These are phyloP conservation scores for Creontiades dilutus DNA, from an alignment of 2,888 invertebrate species.

Conservation along the genomic window DNA sequence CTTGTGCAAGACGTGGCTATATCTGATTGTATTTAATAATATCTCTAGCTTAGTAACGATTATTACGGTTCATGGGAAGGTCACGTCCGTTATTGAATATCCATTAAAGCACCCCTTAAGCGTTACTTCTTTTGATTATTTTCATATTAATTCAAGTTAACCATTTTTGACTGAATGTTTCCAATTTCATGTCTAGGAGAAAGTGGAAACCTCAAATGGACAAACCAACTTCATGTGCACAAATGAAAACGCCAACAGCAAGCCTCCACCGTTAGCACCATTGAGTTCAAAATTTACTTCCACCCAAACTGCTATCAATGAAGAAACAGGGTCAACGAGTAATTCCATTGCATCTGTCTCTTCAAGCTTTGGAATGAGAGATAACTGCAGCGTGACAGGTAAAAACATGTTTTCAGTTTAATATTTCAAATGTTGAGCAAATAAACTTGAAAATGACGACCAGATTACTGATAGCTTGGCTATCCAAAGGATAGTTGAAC, in stretches of 20 bases:
- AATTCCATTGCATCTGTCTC: conserved; percentile 80
- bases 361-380: conserved; percentile 80
- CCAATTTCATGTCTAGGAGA: conserved; percentile 49
- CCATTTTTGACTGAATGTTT: background rate
- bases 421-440: too few relatives aligned
- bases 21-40: too few relatives aligned
- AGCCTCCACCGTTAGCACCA: conserved; percentile 80
- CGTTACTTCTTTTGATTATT: too few relatives aligned
- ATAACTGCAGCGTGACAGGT: conserved; percentile 74
- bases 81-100: too few relatives aligned
- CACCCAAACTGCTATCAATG: conserved; percentile 77
- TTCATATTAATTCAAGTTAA: too few relatives aligned
- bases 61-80: too few relatives aligned
- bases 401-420: background rate
- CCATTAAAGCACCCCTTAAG: too few relatives aligned
- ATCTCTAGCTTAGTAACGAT: too few relatives aligned
- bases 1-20: too few relatives aligned
- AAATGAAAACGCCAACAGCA: conserved; percentile 45
- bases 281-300: conserved; percentile 77
- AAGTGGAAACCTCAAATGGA: conserved; percentile 68
- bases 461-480: too few relatives aligned
- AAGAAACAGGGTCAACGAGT: conserved; percentile 80
- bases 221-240: conserved; percentile 23
- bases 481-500: too few relatives aligned
- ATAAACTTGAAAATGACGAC: too few relatives aligned